Evolutionary conservation across 2,888 invertebrate genomes (phyloP), one percentile per base, ranked within the genome.

Genomic region (Diloba caeruleocephala): DNA sequence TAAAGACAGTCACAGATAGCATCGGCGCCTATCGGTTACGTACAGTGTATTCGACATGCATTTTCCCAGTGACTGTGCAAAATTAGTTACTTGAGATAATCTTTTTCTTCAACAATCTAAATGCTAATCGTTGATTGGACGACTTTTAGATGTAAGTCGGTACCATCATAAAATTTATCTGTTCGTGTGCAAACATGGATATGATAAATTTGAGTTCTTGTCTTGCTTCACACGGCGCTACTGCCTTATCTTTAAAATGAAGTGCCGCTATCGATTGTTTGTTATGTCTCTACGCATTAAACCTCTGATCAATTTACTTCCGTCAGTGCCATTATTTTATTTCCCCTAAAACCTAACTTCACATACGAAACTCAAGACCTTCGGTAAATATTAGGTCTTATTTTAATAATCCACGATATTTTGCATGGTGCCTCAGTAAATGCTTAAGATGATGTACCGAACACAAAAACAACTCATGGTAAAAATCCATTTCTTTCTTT

Each of bases 51-150:
- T 10, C 21, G 26, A 44, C 7, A 5, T 41, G 6, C 56, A 55
- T 32, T 44, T 36, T 12, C 6, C 1, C 12, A 37, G n/a, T 13
- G 39, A 44, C 64, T 63, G 56, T n/a, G n/a, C n/a, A 63, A 55
- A 41, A 29, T 29, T 36, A 36, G 38, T 55, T 43, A 63, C 29
- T 55, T 25, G 1, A 62, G 43, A 58, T 44, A 31, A 3, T 9
- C 17, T 12, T 39, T 29, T 39, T 29, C 17, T 41, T 63, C 38
- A 38, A 41, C 29, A 26, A 55, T 17, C 26, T 17, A 6, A 36
- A 29, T 28, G 3, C 4, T 37, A 21, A 37, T 37, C 25, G 5
- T 13, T 25, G n/a, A 14, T 17, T 32, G 1, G 17, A 17, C 17
- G 5, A 10, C 9, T 1, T 33, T 26, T 44, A 39, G 44, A 39